Evolutionary conservation across 2,888 invertebrate species (phyloP).

Genomic region (Synanthedon tipuliformis): DNA sequence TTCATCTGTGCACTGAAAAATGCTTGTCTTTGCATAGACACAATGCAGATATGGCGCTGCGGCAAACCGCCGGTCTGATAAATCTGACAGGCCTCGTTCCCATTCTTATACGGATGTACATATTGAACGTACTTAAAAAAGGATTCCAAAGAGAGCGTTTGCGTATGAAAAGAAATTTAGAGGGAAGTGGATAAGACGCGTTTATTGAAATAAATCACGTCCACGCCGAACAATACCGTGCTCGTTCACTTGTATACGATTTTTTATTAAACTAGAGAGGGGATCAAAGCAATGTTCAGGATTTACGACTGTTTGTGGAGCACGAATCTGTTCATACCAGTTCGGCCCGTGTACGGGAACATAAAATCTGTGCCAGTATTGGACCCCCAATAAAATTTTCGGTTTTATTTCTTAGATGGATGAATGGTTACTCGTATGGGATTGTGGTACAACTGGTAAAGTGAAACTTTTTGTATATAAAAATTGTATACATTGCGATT

Average conservation of each 20-base stretch:
- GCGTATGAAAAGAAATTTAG: neutral
- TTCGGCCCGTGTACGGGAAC: slow-evolving; percentile 25
- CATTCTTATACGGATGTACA: neutral
- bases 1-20: neutral
- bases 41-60: neutral
- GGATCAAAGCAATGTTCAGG: slow-evolving; percentile 40
- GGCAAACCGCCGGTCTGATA: neutral
- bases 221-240: slow-evolving; percentile 10
- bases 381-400: slow-evolving; percentile 34
- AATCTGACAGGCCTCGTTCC: neutral
- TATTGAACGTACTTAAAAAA: neutral
- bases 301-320: slow-evolving; percentile 52
- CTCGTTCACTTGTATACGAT: slow-evolving; percentile 1
- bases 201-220: slow-evolving; percentile 48
- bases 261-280: slow-evolving; percentile 22
- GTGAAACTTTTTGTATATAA: no score
- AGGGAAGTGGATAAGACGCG: slow-evolving; percentile 19
- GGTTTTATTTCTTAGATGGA: slow-evolving; percentile 28
- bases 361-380: slow-evolving; percentile 41
- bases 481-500: no score
- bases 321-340: slow-evolving; percentile 39
- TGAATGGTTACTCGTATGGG: slow-evolving; percentile 3
- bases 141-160: neutral
- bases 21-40: neutral
- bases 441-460: neutral